Evolutionary conservation across 1,140 invertebrate genomes (phyloP).

Genomic region (Brachionus paranguensis): DNA sequence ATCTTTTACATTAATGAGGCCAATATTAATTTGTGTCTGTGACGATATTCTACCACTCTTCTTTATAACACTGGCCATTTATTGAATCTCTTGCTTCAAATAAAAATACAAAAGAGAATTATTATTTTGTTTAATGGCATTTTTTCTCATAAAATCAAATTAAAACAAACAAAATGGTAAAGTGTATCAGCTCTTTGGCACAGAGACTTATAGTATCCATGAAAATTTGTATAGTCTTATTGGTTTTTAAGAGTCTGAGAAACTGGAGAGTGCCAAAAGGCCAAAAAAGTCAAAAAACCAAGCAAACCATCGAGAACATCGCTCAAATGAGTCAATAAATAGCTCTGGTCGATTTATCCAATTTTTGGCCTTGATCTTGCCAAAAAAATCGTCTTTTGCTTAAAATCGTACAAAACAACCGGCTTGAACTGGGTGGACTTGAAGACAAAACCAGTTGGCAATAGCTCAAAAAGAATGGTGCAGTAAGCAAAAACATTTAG

Average conservation of each 20-base stretch:
- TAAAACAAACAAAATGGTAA: background rate
- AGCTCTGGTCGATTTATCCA: conserved; percentile 58
- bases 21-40: background rate
- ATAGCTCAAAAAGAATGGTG: background rate
- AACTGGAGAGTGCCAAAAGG: conserved; percentile 58
- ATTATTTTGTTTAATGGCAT: background rate
- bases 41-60: background rate
- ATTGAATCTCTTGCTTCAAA: background rate
- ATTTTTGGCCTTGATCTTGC: conserved; percentile 54
- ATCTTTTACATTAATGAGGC: background rate
- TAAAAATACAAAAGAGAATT: background rate
- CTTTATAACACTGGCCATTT: background rate
- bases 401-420: conserved; percentile 42
- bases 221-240: background rate
- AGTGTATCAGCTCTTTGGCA: background rate
- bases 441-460: background rate
- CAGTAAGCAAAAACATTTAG: background rate
- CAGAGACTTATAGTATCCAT: background rate
- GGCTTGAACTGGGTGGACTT: background rate
- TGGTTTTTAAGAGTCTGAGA: conserved; percentile 57
- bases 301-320: conserved; percentile 57
- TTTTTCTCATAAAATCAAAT: background rate
- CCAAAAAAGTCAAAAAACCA: conserved; percentile 58
- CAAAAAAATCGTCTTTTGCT: conserved; percentile 49
- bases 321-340: conserved; percentile 57